Evolutionary conservation across 2,888 invertebrate genomes (phyloP).

Genomic region (Drosophila borealis): DNA sequence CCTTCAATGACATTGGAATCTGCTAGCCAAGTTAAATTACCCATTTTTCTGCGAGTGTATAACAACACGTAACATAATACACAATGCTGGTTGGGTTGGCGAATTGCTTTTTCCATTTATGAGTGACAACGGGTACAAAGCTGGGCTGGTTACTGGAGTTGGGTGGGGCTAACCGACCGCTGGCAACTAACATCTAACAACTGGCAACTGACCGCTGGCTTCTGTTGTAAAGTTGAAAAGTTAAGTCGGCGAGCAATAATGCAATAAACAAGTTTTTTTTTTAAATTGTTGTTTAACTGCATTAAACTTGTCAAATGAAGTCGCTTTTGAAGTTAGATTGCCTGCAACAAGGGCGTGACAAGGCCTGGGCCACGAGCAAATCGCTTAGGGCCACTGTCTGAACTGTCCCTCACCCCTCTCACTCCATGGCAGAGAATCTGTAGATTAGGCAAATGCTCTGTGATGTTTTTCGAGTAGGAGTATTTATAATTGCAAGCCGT

Average conservation of each 20-base stretch:
- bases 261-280: slow-evolving; percentile 64
- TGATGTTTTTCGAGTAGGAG: slow-evolving; percentile 59
- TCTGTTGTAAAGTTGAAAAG: slow-evolving; percentile 48
- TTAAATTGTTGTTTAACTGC: slow-evolving; percentile 68
- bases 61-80: slow-evolving; percentile 4
- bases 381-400: slow-evolving; percentile 24
- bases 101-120: slow-evolving; percentile 45
- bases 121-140: slow-evolving; percentile 40
- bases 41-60: slow-evolving; percentile 3
- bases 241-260: slow-evolving; percentile 48
- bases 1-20: neutral
- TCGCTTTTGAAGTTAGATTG: slow-evolving; percentile 74
- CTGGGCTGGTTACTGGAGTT: slow-evolving; percentile 8
- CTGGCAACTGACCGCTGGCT: slow-evolving; percentile 29
- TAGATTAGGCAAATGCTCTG: slow-evolving; percentile 55
- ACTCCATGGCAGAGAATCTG: slow-evolving; percentile 5
- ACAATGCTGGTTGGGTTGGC: slow-evolving; percentile 11
- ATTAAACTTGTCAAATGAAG: slow-evolving; percentile 79
- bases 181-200: slow-evolving; percentile 1
- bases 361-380: slow-evolving; percentile 27
- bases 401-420: slow-evolving; percentile 10
- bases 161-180: slow-evolving; percentile 18
- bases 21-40: slow-evolving; percentile 11
- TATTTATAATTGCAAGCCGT: slow-evolving; percentile 60
- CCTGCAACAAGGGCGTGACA: slow-evolving; percentile 43